phyloP scores from a whole-genome alignment of 2,888 invertebrate genomes.

The Acrobasis consociella region DNA sequence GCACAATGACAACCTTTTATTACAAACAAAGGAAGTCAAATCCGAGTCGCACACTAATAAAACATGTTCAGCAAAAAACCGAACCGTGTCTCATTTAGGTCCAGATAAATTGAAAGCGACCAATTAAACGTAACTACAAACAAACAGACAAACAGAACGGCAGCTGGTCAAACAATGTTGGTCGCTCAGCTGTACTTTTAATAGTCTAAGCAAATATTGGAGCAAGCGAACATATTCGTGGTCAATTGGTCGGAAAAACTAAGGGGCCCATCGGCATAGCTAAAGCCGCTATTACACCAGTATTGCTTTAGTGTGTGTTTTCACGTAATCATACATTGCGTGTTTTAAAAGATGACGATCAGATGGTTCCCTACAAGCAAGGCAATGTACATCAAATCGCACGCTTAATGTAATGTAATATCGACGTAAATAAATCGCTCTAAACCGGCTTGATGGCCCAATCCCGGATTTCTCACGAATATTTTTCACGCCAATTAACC shows the following conservation, averaged over 20 bases:
- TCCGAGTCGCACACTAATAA: not conserved
- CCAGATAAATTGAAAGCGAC: conserved; percentile 36
- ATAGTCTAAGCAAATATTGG: conserved; percentile 60
- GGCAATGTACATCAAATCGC: too few species aligned
- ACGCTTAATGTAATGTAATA: too few species aligned
- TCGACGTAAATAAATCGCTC: conserved; percentile 22
- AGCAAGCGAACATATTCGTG: conserved; percentile 52
- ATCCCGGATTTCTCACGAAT: conserved; percentile 44
- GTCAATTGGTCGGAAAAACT: conserved; percentile 62
- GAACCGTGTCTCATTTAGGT: conserved; percentile 27
- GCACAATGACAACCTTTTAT: too few species aligned
- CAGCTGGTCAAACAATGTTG: conserved; percentile 63
- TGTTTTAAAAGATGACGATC: too few species aligned
- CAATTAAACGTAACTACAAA: conserved; percentile 38
- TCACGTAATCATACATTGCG: too few species aligned
- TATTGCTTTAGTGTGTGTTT: too few species aligned
- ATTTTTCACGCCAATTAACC: conserved; percentile 37
- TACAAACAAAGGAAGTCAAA: not conserved
- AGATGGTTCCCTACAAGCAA: too few species aligned
- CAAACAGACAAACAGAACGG: conserved; percentile 41
- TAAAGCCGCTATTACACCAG: not conserved
- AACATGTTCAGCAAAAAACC: not conserved
- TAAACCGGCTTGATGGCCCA: conserved; percentile 28
- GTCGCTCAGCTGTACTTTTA: conserved; percentile 52
- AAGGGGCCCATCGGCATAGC: conserved; percentile 32